These are phyloP conservation scores for Saimiri boliviensis DNA, from an alignment of 2,113 vertebrate species.

Conservation along the genomic window DNA sequence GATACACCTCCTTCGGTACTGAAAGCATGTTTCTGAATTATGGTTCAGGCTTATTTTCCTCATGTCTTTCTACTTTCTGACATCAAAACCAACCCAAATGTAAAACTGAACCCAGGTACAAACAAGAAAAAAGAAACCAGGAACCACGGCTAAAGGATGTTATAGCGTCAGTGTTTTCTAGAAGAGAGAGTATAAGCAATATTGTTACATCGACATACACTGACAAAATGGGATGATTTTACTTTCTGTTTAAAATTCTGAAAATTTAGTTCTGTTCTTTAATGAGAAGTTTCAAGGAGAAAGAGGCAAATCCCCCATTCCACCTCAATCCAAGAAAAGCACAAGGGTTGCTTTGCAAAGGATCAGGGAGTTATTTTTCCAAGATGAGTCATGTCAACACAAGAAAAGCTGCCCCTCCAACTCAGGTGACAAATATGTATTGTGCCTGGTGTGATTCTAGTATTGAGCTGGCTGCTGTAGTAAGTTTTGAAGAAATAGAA, in stretches of 20 bases:
- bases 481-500: neutral
- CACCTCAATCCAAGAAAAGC: neutral
- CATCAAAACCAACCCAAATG: neutral
- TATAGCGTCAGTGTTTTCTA: neutral
- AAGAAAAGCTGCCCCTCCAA: neutral
- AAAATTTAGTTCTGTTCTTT: neutral
- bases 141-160: neutral
- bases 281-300: neutral
- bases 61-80: neutral
- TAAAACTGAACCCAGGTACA: neutral
- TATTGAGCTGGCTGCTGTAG: neutral
- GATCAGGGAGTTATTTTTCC: neutral
- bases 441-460: neutral
- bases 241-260: neutral
- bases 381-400: neutral
- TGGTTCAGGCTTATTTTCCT: neutral
- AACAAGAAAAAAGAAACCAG: neutral
- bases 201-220: neutral
- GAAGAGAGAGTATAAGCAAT: neutral
- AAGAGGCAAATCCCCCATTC: neutral
- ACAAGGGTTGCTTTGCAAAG: neutral
- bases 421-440: neutral
- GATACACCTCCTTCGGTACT: constrained; percentile 3
- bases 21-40: constrained; percentile 1
- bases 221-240: neutral